A percentile compares a stretch with the other conserved stretches of the same genome.
Conservation (phyloP, 1,140 invertebrate species). For the Hycleus phaleratus region DNA sequence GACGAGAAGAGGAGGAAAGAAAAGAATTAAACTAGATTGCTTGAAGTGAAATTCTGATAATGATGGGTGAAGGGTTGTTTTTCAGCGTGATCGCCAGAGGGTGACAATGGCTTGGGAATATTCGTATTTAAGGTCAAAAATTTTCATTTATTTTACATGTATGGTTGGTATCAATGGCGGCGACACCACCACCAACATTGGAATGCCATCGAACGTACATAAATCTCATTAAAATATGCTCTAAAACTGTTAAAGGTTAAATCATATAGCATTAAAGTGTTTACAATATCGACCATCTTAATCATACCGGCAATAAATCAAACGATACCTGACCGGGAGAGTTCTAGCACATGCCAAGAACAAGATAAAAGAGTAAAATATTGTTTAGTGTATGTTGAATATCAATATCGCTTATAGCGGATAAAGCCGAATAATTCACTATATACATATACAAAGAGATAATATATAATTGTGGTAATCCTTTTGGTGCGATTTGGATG, state of each 20-base stretch:
- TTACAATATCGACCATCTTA: conserved; percentile 24
- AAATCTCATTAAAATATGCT: conserved; percentile 20
- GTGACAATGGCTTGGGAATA: conserved; percentile 8
- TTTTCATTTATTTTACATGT: neutral
- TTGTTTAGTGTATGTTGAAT: neutral
- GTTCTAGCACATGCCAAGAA: conserved; percentile 7
- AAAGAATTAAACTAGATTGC: too few relatives aligned
- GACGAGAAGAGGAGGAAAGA: too few relatives aligned
- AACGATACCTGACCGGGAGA: conserved; percentile 4
- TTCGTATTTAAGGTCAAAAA: neutral
- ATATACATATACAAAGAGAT: too few relatives aligned
- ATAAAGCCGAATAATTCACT: too few relatives aligned
- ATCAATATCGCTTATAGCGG: too few relatives aligned
- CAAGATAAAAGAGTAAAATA: conserved; percentile 15
- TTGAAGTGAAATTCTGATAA: too few relatives aligned
- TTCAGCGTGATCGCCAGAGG: conserved; percentile 11
- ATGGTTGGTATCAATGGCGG: neutral
- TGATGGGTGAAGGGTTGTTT: too few relatives aligned
- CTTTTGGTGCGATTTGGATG: neutral
- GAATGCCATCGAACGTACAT: conserved; percentile 12
- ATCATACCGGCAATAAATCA: conserved; percentile 22
- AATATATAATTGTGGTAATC: neutral
- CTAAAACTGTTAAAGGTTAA: conserved; percentile 27
- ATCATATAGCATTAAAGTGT: conserved; percentile 27
- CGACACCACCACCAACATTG: conserved; percentile 2